Base-by-base conservation (phyloP, 2,797 vertebrate genomes). In the Caiman crocodilus region DNA sequence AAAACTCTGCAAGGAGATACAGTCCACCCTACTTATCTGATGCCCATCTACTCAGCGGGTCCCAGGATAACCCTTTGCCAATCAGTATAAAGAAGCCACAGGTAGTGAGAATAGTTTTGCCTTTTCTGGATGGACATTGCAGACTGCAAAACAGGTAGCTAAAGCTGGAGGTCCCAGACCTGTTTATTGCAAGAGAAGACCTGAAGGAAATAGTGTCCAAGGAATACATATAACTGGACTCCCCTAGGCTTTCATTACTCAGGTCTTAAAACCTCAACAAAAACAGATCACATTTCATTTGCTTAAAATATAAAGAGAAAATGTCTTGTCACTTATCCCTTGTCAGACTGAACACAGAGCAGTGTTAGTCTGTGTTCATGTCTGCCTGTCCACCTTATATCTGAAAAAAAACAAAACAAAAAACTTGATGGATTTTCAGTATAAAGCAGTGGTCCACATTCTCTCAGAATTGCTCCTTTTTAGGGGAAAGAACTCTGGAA, bases 251-350 rank as follows among this genome's bases (percentile, higher is more conserved):
- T 91, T 94, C 80, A 76, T 79, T 75, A 83, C 79, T 90, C 81
- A 73, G 84, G 79, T 80, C 78, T 95, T 90, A 81, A 83, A 87
- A 75, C 74, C 30, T 88, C 86, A 81, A 87, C 28, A 81, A 87
- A 25, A 92, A 67, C 65, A 88, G 79, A 89, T 89, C 93, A 83
- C 28, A 90, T 96, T 96, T 76, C 20, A 1, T 92, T 96, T 92
- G 93, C 83, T 94, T 65, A 78, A 93, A 93, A 26, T 90, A 76
- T 58, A 89, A 85, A 91, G 88, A 79, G 58, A 95, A 90, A 82
- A 93, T 9, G 35, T 88, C 60, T 89, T 65, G 30, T n/a, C 81
- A 21, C 65, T 86, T 95, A 80, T 73, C 76, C 35, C 14, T 81
- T 78, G 78, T 90, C 85, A 94, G 79, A 75, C 1, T 6, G 78